These are phyloP conservation scores for Cottoperca gobio DNA, from an alignment of 2,797 vertebrate species.

Conservation along the genomic window DNA sequence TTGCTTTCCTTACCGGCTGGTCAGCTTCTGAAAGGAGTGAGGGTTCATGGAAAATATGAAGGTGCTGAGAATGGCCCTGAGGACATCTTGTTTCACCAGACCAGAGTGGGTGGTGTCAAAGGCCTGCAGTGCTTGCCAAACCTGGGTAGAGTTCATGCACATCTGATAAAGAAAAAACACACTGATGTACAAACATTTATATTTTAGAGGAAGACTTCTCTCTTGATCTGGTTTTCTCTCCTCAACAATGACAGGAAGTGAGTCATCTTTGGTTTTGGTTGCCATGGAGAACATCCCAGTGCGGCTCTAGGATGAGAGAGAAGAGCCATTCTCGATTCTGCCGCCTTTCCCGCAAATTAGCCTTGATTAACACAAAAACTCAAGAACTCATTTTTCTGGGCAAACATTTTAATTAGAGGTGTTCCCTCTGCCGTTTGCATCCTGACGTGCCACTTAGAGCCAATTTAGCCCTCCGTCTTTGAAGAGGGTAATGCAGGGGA, in stretches of 20 bases:
- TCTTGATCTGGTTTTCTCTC: constrained; percentile 18
- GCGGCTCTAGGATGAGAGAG: constrained; percentile 21
- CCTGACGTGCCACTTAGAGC: constrained; percentile 82
- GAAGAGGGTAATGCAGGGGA: constrained; percentile 73
- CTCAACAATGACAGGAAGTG: constrained; percentile 42
- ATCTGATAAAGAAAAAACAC: constrained; percentile 68
- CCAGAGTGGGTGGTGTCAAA: constrained; percentile 78
- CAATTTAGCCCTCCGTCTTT: constrained; percentile 78
- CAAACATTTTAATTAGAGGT: constrained; percentile 87
- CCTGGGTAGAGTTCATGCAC: constrained; percentile 55
- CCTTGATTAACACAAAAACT: constrained; percentile 84
- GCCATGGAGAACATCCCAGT: constrained; percentile 70
- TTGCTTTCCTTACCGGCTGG: constrained; percentile 74
- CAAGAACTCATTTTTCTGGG: constrained; percentile 83
- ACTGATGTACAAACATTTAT: constrained; percentile 3
- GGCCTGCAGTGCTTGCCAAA: constrained; percentile 79
- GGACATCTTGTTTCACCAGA: constrained; percentile 81
- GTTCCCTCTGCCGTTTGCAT: constrained; percentile 81
- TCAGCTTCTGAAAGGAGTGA: constrained; percentile 83
- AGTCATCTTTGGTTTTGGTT: constrained; percentile 52
- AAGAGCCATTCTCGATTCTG: constrained; percentile 28
- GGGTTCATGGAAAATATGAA: constrained; percentile 82
- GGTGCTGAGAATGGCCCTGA: constrained; percentile 83
- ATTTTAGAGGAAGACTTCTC: constrained; percentile 14
- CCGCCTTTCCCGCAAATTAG: constrained; percentile 79